Conservation (phyloP, 2,113 vertebrate species). For the Todiramphus chloris region DNA sequence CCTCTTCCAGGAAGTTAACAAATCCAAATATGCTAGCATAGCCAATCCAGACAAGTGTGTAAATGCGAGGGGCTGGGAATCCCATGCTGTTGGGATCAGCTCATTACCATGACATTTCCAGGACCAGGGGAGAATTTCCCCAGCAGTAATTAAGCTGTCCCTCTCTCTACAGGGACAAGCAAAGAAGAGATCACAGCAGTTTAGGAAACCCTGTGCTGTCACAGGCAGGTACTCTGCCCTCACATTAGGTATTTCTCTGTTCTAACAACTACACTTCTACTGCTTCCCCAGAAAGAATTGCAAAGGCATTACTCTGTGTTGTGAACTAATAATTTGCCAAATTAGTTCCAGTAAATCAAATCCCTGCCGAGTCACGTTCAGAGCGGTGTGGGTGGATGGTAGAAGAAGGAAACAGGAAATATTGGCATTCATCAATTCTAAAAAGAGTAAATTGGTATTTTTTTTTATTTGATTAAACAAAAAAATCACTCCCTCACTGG, state of each 20-base stretch:
- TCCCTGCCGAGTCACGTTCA: neutral
- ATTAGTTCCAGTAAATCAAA: conserved; percentile 54
- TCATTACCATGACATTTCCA: neutral
- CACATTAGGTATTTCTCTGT: neutral
- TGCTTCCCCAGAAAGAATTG: neutral
- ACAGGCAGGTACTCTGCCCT: neutral
- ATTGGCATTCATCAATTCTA: neutral
- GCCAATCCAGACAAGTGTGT: neutral
- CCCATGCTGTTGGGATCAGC: neutral
- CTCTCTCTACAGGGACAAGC: neutral
- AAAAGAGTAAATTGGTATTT: conserved; percentile 40
- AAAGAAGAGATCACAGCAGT: neutral
- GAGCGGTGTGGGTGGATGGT: neutral
- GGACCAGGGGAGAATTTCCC: neutral
- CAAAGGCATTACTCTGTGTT: conserved; percentile 3
- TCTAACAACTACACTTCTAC: neutral
- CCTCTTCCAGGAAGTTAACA: neutral
- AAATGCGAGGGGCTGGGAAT: neutral
- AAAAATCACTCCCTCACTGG: conserved; percentile 37
- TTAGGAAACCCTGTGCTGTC: neutral
- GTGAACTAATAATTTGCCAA: conserved; percentile 33
- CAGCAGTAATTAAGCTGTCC: neutral
- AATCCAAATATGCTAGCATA: neutral
- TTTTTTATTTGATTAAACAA: conserved; percentile 53
- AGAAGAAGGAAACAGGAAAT: neutral